Conservation (phyloP, 2,888 invertebrate species). For the Dasysyrphus tricinctus region DNA sequence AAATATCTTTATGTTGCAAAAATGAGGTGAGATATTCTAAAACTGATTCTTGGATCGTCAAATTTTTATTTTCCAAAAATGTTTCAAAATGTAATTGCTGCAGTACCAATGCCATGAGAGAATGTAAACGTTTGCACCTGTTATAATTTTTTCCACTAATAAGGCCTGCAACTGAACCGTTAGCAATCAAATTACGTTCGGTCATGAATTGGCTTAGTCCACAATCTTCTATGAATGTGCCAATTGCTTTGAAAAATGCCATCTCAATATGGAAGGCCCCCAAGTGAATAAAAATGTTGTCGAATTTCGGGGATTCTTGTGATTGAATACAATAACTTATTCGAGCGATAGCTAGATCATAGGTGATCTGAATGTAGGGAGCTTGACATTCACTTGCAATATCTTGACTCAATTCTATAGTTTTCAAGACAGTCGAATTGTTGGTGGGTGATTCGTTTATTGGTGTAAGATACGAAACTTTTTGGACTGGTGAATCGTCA, state of each 20-base stretch:
- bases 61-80: not conserved
- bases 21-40: not conserved
- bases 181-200: not conserved
- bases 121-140: not conserved
- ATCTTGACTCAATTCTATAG: conserved; percentile 76
- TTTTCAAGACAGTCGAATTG: conserved; percentile 77
- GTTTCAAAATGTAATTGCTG: not conserved
- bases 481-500: conserved; percentile 77
- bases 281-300: conserved; percentile 80
- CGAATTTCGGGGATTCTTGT: conserved; percentile 77
- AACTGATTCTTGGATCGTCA: not conserved
- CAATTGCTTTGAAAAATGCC: conserved; percentile 78
- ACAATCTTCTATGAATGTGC: conserved; percentile 77
- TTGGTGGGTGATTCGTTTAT: conserved; percentile 79
- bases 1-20: not conserved
- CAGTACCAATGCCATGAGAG: not conserved
- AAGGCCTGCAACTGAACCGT: not conserved
- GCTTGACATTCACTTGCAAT: conserved; percentile 76
- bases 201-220: not conserved
- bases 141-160: not conserved
- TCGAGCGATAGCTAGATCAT: conserved; percentile 79
- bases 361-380: conserved; percentile 76
- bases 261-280: conserved; percentile 79
- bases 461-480: conserved; percentile 78
- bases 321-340: conserved; percentile 77